Percentiles rank a stretch among this genome's conserved stretches.
These are phyloP conservation scores for Girardinichthys multiradiatus DNA, from an alignment of 2,113 vertebrate genomes.

Conservation along the genomic window DNA sequence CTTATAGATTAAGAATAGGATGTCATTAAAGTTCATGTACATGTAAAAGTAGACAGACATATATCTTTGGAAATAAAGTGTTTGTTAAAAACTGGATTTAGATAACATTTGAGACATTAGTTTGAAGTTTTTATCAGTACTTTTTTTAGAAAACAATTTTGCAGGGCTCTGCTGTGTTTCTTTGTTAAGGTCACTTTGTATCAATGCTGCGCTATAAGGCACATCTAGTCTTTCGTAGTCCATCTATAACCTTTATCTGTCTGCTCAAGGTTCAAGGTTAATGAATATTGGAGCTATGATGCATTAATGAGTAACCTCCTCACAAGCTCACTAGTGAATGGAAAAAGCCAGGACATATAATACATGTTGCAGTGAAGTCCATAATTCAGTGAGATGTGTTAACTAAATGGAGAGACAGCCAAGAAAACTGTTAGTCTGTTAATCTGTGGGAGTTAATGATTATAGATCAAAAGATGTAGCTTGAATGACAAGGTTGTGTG, in stretches of 20 bases:
- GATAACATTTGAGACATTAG: not conserved
- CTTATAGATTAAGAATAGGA: too few relatives aligned
- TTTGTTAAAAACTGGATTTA: not conserved
- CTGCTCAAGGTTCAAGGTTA: constrained; percentile 67
- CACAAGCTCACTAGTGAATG: constrained; percentile 43
- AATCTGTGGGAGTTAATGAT: constrained; percentile 61
- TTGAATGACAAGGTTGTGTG: constrained; percentile 16
- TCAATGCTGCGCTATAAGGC: constrained; percentile 3
- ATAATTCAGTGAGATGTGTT: constrained; percentile 13
- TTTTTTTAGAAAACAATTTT: not conserved
- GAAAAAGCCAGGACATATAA: constrained; percentile 19
- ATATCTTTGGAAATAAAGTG: too few relatives aligned
- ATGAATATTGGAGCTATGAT: constrained; percentile 56
- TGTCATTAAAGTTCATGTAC: too few relatives aligned
- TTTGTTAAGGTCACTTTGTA: constrained; percentile 4
- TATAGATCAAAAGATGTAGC: constrained; percentile 46
- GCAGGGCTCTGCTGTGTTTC: not conserved
- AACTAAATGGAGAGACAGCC: constrained; percentile 25
- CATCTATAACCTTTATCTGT: constrained; percentile 32
- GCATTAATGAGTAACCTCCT: constrained; percentile 73
- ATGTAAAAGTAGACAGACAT: too few relatives aligned
- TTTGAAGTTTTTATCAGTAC: not conserved
- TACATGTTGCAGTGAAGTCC: constrained; percentile 23
- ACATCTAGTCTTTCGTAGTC: not conserved
- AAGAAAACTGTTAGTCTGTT: constrained; percentile 45